Base-by-base conservation (phyloP, 2,888 invertebrate species). In the Mythimna pallens region DNA sequence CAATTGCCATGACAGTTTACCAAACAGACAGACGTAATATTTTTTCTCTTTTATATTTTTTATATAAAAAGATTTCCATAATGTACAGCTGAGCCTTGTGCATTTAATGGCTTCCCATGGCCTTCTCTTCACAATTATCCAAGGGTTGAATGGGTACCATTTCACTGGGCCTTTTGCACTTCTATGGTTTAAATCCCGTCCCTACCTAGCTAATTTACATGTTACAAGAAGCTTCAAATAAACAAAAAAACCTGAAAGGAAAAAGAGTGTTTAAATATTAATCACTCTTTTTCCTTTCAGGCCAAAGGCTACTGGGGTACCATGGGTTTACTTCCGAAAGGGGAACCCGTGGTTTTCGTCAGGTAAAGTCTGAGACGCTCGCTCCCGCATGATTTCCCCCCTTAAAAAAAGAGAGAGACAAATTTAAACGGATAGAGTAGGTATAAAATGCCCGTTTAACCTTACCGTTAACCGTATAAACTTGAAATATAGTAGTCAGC, bases 81-180 rank as follows among this genome's bases (percentile, higher is more conserved):
- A 68, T 47, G 43, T 54, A 70, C 47, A 20, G 20, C 25, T 22
- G 34, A 40, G 43, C 79, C 55, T 65, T 62, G 57, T 79, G 76
- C 52, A 55, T 4, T 40, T 77, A 77, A 77, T 66, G 25, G 57
- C 52, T 58, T 65, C 62, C 47, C 30, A 22, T 77, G 73, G 58
- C 73, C 62, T 22, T 54, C 22, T 20, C 34, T 30, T 14, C 59
- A 66, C 58, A 79, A 77, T 77, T 79, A 47, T 7, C 6, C 17
- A 79, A 78, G 57, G 61, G 25, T 73, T 73, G 17, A 79, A 65
- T 57, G 61, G 36, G 5, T 36, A 47, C 43, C 40, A 61, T 72
- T 65, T 36, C 43, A 62, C 8, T 7, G 20, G 30, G 20, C 25
- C 43, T 47, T 47, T 65, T 17, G 34, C 14, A 65, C 57, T 62